phyloP scores from a whole-genome alignment of 2,797 vertebrate genomes.

The Hydrophis major region DNA sequence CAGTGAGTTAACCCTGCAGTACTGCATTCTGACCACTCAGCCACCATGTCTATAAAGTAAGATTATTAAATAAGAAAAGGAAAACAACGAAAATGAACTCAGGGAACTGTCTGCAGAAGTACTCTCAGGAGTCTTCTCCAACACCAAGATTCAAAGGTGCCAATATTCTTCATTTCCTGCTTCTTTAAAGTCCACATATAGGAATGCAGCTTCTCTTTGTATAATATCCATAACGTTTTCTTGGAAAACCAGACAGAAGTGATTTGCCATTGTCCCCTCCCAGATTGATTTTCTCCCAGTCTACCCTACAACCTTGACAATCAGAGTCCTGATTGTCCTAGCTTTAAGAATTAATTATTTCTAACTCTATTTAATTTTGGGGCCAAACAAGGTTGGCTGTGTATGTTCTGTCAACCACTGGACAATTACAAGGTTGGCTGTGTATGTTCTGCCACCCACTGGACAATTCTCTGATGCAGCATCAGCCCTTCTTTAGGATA shows the following conservation, averaged over 20 bases:
- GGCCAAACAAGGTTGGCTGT: neutral
- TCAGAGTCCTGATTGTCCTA: neutral
- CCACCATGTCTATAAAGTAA: no score
- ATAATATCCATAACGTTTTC: neutral
- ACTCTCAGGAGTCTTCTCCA: neutral
- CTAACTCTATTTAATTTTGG: neutral
- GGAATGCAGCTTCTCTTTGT: neutral
- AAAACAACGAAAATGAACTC: neutral
- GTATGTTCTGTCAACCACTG: neutral
- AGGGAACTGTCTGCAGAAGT: neutral
- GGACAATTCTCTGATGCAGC: neutral
- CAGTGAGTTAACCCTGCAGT: no score
- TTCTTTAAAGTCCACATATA: neutral
- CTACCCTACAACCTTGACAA: neutral
- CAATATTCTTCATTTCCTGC: neutral
- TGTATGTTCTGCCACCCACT: neutral
- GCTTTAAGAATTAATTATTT: neutral
- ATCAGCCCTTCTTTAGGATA: neutral
- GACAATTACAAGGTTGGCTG: neutral
- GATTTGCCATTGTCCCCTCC: neutral
- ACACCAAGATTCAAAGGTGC: neutral
- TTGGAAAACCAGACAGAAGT: neutral
- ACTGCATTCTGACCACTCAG: no score
- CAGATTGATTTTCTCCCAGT: neutral
- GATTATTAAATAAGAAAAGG: neutral